Percentiles rank a stretch among this genome's conserved stretches.
phyloP scores from a whole-genome alignment of 2,113 vertebrate species.

The Meriones unguiculatus region DNA sequence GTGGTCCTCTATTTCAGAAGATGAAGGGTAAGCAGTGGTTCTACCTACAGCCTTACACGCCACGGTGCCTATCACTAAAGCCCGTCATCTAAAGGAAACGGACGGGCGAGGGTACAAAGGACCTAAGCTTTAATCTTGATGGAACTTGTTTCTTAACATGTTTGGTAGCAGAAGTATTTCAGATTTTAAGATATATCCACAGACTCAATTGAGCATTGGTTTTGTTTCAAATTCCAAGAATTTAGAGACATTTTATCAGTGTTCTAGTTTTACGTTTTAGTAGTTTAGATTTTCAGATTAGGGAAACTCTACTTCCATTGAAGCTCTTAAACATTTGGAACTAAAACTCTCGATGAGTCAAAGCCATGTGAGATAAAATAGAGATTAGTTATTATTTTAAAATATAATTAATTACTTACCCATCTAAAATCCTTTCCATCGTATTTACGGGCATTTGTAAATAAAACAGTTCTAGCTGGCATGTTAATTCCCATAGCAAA shows the following conservation, averaged over 20 bases:
- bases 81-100: neutral
- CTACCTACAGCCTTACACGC: neutral
- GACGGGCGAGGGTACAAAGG: neutral
- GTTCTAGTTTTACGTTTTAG: neutral
- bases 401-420: conserved; percentile 88
- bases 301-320: neutral
- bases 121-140: neutral
- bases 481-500: conserved; percentile 99
- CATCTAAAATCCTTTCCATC: conserved; percentile 98
- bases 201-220: neutral
- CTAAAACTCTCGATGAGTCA: neutral
- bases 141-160: neutral
- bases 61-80: neutral
- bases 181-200: neutral
- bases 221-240: neutral
- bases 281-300: neutral
- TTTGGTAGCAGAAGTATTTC: neutral
- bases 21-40: neutral
- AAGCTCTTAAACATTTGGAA: conserved; percentile 5
- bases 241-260: neutral
- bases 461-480: conserved; percentile 98
- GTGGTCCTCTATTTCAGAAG: neutral
- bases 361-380: conserved; percentile 23
- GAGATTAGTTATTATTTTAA: conserved; percentile 17
- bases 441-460: conserved; percentile 97